Conservation (phyloP, 1,140 invertebrate species). For the Oedothorax gibbosus region DNA sequence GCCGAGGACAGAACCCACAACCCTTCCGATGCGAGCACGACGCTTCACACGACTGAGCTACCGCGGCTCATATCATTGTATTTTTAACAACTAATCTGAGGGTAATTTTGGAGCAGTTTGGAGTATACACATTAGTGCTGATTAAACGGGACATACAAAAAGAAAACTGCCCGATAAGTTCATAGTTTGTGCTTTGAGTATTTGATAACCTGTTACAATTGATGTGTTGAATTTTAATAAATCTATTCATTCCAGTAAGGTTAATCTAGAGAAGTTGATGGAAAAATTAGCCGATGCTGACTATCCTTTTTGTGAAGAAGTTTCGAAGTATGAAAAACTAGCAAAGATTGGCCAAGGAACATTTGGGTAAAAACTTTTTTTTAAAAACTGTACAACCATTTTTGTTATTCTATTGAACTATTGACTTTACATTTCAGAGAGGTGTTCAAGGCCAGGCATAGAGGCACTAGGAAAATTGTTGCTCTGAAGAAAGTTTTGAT, state of each 20-base stretch:
- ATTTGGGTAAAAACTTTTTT: slow-evolving; percentile 75
- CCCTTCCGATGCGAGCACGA: too few relatives aligned
- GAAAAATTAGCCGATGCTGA: slow-evolving; percentile 67
- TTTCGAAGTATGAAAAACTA: slow-evolving; percentile 93
- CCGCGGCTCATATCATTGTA: too few relatives aligned
- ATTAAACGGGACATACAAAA: too few relatives aligned
- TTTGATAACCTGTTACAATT: background rate
- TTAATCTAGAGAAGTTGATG: background rate
- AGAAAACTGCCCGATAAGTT: too few relatives aligned
- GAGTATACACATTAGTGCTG: too few relatives aligned
- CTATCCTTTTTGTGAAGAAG: slow-evolving; percentile 92
- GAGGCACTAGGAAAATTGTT: slow-evolving; percentile 89
- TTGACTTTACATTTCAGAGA: slow-evolving; percentile 73
- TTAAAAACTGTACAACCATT: too few relatives aligned
- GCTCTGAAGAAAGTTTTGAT: slow-evolving; percentile 99
- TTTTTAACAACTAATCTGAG: too few relatives aligned
- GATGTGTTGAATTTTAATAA: background rate
- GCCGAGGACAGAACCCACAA: too few relatives aligned
- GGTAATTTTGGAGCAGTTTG: too few relatives aligned
- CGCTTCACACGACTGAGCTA: too few relatives aligned
- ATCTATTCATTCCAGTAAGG: background rate
- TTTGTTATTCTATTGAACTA: background rate
- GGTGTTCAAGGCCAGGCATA: slow-evolving; percentile 96
- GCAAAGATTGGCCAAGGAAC: slow-evolving; percentile 99
- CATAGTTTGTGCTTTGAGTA: background rate